Evolutionary conservation across 1,140 invertebrate genomes (phyloP), one percentile per base, ranked within the genome.

Genomic region (Chymomyza costata): DNA sequence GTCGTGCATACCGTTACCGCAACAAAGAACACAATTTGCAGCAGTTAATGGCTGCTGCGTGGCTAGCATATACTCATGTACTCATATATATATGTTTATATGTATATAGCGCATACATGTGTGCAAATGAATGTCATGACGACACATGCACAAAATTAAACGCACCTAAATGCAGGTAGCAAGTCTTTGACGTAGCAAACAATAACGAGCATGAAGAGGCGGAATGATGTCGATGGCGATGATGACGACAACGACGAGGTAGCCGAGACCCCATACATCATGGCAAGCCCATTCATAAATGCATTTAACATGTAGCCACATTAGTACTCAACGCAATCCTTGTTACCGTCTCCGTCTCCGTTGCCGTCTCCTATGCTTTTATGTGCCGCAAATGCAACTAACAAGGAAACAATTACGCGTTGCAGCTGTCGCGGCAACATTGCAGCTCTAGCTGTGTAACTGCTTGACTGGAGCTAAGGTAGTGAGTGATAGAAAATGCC

Each of bases 1-100:
- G 46, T 45, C 31, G 43, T 21, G 54, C 39, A 3, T 3, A 51
- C 52, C 37, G 37, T 38, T 65, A 66, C 67, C 73, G 34, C 73
- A 80, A 68, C 73, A 80, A 80, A 80, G 69, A 74, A 62, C 52
- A 78, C 73, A 78, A 78, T 78, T 78, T 78, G 73, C 73, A 80
- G 67, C 73, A n/a, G 56, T 73, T 80, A 80, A 80, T 78, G 73
- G 34, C 44, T 56, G 52, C 49, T 57, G 44, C 55, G 51, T 54
- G 71, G 8, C 3, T 10, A 3, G n/a, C 13, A 10, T 34, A 34
- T n/a, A n/a, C n/a, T n/a, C n/a, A n/a, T n/a, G n/a, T n/a, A n/a
- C n/a, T n/a, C n/a, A n/a, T 34, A 14, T 34, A 34, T 13, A 14
- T 34, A 34, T 34, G 32, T 34, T 5, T 34, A 10, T 34, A 13